Evolutionary conservation across 1,140 invertebrate species (phyloP), one percentile per base, ranked within the genome.

Genomic region (Hypothenemus hampei): DNA sequence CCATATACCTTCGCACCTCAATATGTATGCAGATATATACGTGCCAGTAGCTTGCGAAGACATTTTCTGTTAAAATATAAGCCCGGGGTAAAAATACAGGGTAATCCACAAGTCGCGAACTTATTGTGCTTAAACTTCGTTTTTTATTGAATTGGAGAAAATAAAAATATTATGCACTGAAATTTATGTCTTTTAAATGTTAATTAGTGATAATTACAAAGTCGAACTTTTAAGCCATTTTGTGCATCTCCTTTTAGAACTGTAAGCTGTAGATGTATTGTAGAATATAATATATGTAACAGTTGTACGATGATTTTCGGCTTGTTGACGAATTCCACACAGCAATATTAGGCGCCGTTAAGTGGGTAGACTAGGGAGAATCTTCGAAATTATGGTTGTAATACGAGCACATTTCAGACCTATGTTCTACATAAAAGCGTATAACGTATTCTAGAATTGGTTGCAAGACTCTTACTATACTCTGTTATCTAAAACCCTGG

Each of bases 21-120:
- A 53, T 53, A 53, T 53, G 50, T 53, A 53, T 53, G 50, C 40
- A 53, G 50, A 53, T 53, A 53, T 36, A 40, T 53, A 53, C 50
- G 50, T 53, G 50, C 40, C 8, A 53, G 26, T 45, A 24, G 50
- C 50, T 53, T n/a, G 39, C 22, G 16, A 26, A 53, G 26, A 21
- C 22, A 35, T 53, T 53, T 45, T 23, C 41, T 31, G 10, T 10
- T 39, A 16, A 23, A 19, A 40, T 53, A 53, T 53, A 53, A 35
- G 37, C 50, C 41, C 31, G 24, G 23, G 50, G 50, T 53, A 45
- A 24, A 37, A 37, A 24, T 18, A 31, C n/a, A 49, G 33, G 44
- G 18, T 21, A 11, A 43, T 43, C 40, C 26, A 31, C 8, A 21
- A 21, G 16, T 43, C 40, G 13, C 6, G 10, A 18, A 18, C 13